Percentiles rank a stretch among this genome's conserved stretches.
Conservation (phyloP, 2,888 invertebrate genomes). For the Chrysolina americana region DNA sequence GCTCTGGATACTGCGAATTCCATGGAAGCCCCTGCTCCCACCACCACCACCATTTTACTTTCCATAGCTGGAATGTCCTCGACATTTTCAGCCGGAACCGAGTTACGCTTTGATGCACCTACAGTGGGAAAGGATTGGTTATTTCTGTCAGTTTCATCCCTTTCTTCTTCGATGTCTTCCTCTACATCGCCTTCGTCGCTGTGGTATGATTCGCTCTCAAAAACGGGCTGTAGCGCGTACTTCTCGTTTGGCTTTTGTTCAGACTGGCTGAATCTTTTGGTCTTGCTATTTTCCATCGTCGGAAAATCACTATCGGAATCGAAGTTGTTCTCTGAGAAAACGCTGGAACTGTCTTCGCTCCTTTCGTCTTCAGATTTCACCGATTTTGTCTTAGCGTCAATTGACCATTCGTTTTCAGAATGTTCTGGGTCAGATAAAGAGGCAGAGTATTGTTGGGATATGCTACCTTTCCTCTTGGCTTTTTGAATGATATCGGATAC, state of each 20-base stretch:
- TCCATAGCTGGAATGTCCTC: slow-evolving; percentile 71
- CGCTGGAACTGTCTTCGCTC: slow-evolving; percentile 70
- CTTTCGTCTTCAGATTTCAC: slow-evolving; percentile 83
- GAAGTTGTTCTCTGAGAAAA: slow-evolving; percentile 79
- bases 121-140: slow-evolving; percentile 79
- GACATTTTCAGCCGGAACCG: slow-evolving; percentile 74
- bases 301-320: slow-evolving; percentile 76
- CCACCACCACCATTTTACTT: slow-evolving; percentile 71
- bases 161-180: slow-evolving; percentile 74
- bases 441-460: slow-evolving; percentile 73
- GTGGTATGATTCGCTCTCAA: slow-evolving; percentile 46
- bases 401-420: slow-evolving; percentile 79
- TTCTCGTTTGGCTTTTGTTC: slow-evolving; percentile 34
- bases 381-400: slow-evolving; percentile 76
- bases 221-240: slow-evolving; percentile 51
- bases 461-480: slow-evolving; percentile 78
- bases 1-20: slow-evolving; percentile 89
- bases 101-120: slow-evolving; percentile 80
- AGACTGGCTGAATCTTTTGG: slow-evolving; percentile 55
- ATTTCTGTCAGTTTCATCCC: slow-evolving; percentile 75
- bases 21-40: slow-evolving; percentile 79
- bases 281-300: slow-evolving; percentile 68
- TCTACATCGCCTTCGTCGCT: slow-evolving; percentile 76
- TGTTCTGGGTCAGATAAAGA: slow-evolving; percentile 85
- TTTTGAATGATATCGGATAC: slow-evolving; percentile 89